These are phyloP conservation scores for Rhea pennata DNA, from an alignment of 2,113 vertebrate genomes.

Conservation along the genomic window DNA sequence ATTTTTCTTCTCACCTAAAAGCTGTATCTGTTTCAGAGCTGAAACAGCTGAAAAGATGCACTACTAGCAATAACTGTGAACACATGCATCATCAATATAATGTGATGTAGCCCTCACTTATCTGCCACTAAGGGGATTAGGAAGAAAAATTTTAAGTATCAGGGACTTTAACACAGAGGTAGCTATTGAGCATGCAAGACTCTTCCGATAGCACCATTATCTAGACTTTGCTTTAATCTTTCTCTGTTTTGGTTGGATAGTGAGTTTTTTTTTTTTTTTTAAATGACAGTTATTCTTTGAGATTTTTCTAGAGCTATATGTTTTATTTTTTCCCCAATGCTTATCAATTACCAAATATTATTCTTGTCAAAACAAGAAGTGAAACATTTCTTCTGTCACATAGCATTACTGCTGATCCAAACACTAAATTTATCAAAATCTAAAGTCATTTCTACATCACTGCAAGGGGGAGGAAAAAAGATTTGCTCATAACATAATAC, in stretches of 20 bases:
- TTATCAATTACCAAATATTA: conserved; percentile 28
- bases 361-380: conserved; percentile 38
- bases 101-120: not conserved
- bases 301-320: not conserved
- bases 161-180: not conserved
- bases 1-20: not conserved
- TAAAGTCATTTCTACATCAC: not conserved
- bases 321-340: not conserved
- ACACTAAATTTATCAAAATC: not conserved
- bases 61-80: not conserved
- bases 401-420: conserved; percentile 19
- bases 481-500: not conserved
- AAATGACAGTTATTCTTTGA: not conserved
- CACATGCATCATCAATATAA: not conserved
- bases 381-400: conserved; percentile 8
- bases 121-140: not conserved
- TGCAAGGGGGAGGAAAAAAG: not conserved
- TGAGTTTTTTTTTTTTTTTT: not conserved
- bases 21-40: conserved; percentile 10
- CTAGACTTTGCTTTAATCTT: conserved; percentile 16
- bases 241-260: not conserved
- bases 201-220: not conserved
- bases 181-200: not conserved
- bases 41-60: conserved; percentile 34
- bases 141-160: not conserved